Percentiles rank a stretch among this genome's conserved stretches.
Conservation (phyloP, 1,140 invertebrate species). For the Neodiprion virginianus region DNA sequence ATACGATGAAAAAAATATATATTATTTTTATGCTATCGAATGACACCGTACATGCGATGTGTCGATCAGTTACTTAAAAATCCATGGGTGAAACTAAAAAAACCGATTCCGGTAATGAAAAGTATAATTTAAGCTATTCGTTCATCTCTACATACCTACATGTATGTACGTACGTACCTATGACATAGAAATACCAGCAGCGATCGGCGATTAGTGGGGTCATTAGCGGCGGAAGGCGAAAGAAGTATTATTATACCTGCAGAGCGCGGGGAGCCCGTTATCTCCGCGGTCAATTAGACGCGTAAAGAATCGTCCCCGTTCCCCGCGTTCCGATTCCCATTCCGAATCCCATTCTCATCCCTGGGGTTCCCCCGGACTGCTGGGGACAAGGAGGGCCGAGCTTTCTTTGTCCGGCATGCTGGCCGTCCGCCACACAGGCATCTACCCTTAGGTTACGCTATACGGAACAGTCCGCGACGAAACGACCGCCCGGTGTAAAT, state of each 20-base stretch:
- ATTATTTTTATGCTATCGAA: too few relatives aligned
- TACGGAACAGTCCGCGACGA: background rate
- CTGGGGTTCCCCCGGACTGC: background rate
- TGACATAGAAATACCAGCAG: too few relatives aligned
- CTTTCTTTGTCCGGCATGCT: background rate
- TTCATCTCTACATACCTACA: too few relatives aligned
- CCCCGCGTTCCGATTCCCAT: background rate
- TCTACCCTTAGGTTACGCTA: background rate
- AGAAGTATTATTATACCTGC: constrained; percentile 7
- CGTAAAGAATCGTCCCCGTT: background rate
- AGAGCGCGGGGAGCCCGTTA: constrained; percentile 3
- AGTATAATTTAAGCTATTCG: too few relatives aligned
- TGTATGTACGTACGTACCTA: too few relatives aligned
- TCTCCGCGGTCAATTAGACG: constrained; percentile 3
- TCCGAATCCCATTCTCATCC: background rate
- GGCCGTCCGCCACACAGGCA: too few relatives aligned
- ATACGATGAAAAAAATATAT: too few relatives aligned
- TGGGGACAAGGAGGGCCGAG: background rate
- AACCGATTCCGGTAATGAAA: too few relatives aligned
- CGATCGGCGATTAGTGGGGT: background rate
- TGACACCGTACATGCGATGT: too few relatives aligned
- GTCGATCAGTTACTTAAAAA: too few relatives aligned
- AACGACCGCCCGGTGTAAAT: constrained; percentile 11
- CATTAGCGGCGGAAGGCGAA: background rate
- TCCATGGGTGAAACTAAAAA: too few relatives aligned